Evolutionary conservation across 2,888 invertebrate species (phyloP).

Genomic region (Dasypolia templi): DNA sequence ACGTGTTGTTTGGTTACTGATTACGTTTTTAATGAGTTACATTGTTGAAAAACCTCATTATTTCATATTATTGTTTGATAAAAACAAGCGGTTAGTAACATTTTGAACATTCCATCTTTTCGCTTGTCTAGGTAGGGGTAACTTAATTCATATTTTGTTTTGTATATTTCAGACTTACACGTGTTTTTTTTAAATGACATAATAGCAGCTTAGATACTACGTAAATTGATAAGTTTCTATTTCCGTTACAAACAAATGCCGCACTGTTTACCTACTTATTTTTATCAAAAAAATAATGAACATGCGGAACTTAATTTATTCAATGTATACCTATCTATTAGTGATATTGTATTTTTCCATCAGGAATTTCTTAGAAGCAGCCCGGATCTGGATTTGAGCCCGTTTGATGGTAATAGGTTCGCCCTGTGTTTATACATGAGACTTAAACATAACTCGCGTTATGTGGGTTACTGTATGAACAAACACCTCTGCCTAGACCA

Average conservation of each 20-base stretch:
- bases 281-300: constrained; percentile 23
- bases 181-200: constrained; percentile 13
- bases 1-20: constrained; percentile 35
- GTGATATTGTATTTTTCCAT: too few relatives aligned
- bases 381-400: too few relatives aligned
- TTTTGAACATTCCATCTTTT: constrained; percentile 43
- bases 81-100: constrained; percentile 45
- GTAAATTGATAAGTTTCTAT: constrained; percentile 21
- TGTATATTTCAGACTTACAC: neutral
- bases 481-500: neutral
- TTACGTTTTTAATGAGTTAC: constrained; percentile 50
- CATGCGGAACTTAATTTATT: constrained; percentile 10
- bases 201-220: neutral
- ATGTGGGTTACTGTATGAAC: neutral
- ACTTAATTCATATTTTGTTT: neutral
- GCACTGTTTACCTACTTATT: too few relatives aligned
- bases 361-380: too few relatives aligned
- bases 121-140: neutral
- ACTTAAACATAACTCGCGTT: neutral
- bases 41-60: constrained; percentile 50
- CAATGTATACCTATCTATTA: neutral
- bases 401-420: neutral
- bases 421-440: neutral
- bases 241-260: constrained; percentile 36
- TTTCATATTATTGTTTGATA: constrained; percentile 10